phyloP scores from a whole-genome alignment of 2,888 invertebrate genomes.

The Parnassius orleans region DNA sequence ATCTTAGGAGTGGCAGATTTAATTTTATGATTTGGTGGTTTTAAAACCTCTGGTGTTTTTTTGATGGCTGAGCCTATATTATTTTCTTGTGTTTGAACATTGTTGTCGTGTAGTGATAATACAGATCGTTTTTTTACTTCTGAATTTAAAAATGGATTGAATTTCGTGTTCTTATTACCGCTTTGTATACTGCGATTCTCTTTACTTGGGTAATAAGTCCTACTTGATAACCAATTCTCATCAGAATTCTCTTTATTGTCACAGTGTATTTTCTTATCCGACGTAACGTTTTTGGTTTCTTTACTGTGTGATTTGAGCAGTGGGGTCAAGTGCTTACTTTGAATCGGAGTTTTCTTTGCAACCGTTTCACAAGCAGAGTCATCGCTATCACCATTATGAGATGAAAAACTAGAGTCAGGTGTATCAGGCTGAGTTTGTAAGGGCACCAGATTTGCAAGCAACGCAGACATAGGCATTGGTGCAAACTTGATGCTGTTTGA shows the following conservation, averaged over 20 bases:
- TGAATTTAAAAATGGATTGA: constrained; percentile 36
- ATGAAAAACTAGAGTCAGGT: constrained; percentile 57
- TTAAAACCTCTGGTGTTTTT: constrained; percentile 54
- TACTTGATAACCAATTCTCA: constrained; percentile 44
- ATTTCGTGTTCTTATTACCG: constrained; percentile 37
- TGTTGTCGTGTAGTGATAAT: constrained; percentile 48
- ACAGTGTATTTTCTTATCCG: constrained; percentile 50
- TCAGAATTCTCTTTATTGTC: constrained; percentile 58
- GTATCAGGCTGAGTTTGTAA: constrained; percentile 51
- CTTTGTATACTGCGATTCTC: constrained; percentile 39
- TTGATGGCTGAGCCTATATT: constrained; percentile 41
- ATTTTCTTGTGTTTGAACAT: constrained; percentile 34
- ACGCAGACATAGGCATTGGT: constrained; percentile 72
- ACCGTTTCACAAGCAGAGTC: constrained; percentile 56
- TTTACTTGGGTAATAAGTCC: constrained; percentile 49
- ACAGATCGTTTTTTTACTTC: constrained; percentile 49
- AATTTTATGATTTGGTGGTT: constrained; percentile 46
- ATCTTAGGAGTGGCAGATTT: constrained; percentile 64
- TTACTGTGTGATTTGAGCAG: constrained; percentile 45
- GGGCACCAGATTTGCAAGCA: constrained; percentile 65
- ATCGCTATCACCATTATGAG: constrained; percentile 55
- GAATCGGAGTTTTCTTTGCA: constrained; percentile 44
- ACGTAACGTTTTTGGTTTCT: constrained; percentile 48
- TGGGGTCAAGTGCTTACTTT: constrained; percentile 50
- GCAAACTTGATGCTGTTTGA: constrained; percentile 69